Base-by-base conservation (phyloP, 1,140 invertebrate species). In the Oedothorax gibbosus region DNA sequence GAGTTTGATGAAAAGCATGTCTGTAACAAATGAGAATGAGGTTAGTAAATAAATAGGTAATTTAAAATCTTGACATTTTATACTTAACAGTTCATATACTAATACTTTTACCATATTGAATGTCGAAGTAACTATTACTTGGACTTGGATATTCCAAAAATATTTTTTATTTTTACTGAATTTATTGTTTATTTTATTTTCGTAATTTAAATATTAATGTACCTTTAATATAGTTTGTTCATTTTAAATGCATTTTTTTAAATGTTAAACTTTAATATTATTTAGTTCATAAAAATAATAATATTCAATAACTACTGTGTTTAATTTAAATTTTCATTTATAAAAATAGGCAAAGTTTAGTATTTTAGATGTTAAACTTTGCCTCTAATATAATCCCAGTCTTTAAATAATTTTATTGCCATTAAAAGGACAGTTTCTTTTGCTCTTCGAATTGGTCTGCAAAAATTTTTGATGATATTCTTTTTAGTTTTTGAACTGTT, bases 1-100 rank as follows among this genome's bases (percentile, higher is more conserved):
- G 20, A 86, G 51, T 50, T 69, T 85, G 86, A 88, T 87, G 87
- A 87, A 78, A 85, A 73, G 85, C 75, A 88, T 88, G 87, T 72
- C 87, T 49, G 50, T 77, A 14, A 76, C 81, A 10, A 84, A 86
- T 75, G 69, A 81, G 73, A 53, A 78, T 62, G 86, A 86, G 86
- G 84, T 87, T 86, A 64, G 87, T 86, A 65, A n/a, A 71, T 53
- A 54, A 71, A 71, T 35, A 35, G 1, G 35, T 71, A 51, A 51
- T 15, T 12, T 68, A 21, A 21, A 18, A 11, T 68, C 11, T 68
- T 68, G 65, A 68, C 11, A 15, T 68, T n/a, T 18, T 68, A 11
- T 68, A 35, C 5, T 12, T 62, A 18, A 15, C 18, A 62, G 12
- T 62, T 18, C 6, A 62, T 2, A 62, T 62, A 62, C 12, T 62